Conservation (phyloP, 2,888 invertebrate species). For the Brachyptera risi region DNA sequence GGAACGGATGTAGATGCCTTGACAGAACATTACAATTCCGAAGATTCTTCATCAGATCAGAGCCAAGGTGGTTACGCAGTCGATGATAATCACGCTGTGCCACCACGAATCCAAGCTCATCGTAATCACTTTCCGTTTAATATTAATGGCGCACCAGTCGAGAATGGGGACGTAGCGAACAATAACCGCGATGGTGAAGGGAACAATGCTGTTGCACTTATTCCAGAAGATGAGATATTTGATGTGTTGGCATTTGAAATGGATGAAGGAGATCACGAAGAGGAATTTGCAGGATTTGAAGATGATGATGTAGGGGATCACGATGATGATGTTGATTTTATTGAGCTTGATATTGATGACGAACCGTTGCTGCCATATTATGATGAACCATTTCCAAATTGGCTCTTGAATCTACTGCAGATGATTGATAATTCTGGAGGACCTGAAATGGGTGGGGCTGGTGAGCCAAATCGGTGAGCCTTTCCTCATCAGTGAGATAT, state of each 20-base stretch:
- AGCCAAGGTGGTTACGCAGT: conserved; percentile 12
- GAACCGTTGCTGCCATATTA: conserved; percentile 19
- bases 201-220: conserved; percentile 45
- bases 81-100: conserved; percentile 18
- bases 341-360: conserved; percentile 27
- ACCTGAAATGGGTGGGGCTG: conserved; percentile 6
- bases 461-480: background rate
- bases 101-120: background rate
- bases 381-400: conserved; percentile 28
- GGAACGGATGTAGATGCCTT: conserved; percentile 39
- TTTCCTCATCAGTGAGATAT: background rate
- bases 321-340: background rate
- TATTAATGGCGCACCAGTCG: conserved; percentile 41
- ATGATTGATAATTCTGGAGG: conserved; percentile 23
- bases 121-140: conserved; percentile 23
- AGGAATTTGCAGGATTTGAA: background rate
- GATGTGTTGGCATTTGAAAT: conserved; percentile 36
- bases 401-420: conserved; percentile 26
- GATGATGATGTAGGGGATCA: conserved; percentile 17
- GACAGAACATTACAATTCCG: conserved; percentile 33
- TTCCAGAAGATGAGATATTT: conserved; percentile 32
- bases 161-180: conserved; percentile 52
- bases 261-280: conserved; percentile 13
- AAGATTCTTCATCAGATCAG: conserved; percentile 25
- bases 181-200: conserved; percentile 52